Percentiles rank a stretch among this genome's conserved stretches.
phyloP scores from a whole-genome alignment of 2,888 invertebrate species.

The Dichetophora obliterata region DNA sequence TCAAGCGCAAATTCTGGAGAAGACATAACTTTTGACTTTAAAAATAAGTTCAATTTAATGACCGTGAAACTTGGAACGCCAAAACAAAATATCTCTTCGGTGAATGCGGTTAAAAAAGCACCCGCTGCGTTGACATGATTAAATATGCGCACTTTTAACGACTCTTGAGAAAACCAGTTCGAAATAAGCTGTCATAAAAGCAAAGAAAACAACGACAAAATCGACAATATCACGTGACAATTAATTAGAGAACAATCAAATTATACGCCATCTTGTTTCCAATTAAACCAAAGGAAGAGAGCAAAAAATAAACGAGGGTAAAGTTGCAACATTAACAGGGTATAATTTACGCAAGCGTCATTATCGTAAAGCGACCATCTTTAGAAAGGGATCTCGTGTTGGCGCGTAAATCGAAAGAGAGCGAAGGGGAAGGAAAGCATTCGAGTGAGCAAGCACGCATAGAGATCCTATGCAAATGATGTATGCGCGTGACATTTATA shows the following conservation, averaged over 20 bases:
- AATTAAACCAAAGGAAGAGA: not conserved
- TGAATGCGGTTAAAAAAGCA: not conserved
- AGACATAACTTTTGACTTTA: too few species aligned
- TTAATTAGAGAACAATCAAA: slow-evolving; percentile 19
- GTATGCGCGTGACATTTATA: slow-evolving; percentile 6
- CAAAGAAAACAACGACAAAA: not conserved
- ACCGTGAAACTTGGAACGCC: too few species aligned
- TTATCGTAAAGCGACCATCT: slow-evolving; percentile 29
- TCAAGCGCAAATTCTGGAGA: too few species aligned
- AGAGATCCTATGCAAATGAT: too few species aligned
- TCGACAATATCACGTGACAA: not conserved
- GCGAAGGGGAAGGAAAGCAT: not conserved
- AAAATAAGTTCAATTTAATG: too few species aligned
- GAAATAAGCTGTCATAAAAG: not conserved
- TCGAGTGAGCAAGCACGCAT: not conserved
- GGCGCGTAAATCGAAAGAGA: not conserved
- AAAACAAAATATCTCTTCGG: too few species aligned
- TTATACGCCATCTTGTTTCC: slow-evolving; percentile 23
- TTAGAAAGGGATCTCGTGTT: not conserved
- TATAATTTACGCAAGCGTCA: not conserved
- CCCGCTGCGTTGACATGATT: not conserved
- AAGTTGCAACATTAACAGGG: not conserved
- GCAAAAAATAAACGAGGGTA: not conserved
- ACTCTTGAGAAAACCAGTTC: not conserved
- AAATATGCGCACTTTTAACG: not conserved